Conservation (phyloP, 2,113 vertebrate species). For the Oreochromis aureus region DNA sequence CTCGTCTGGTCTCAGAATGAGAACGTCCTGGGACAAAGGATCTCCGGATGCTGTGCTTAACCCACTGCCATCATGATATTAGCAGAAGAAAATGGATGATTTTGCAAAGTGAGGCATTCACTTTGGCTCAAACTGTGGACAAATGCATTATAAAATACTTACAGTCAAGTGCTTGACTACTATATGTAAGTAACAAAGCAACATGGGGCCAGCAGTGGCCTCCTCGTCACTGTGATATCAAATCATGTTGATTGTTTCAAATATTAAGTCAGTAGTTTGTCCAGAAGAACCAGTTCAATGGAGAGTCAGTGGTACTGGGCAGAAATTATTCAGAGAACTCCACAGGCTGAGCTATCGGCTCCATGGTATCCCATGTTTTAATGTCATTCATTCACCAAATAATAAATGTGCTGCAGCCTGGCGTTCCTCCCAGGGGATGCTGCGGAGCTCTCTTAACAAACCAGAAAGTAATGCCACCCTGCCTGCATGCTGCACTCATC, state of each 20-base stretch:
- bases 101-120: neutral
- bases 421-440: neutral
- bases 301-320: neutral
- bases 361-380: neutral
- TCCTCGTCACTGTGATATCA: neutral
- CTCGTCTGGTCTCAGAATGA: neutral
- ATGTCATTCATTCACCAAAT: neutral
- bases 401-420: neutral
- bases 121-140: neutral
- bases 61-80: neutral
- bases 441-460: neutral
- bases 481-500: neutral
- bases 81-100: neutral
- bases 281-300: neutral
- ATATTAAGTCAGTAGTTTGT: neutral
- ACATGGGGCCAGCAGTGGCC: neutral
- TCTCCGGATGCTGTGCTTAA: neutral
- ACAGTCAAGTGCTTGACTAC: neutral
- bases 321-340: neutral
- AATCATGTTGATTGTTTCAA: neutral
- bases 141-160: rapidly evolving
- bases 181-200: neutral
- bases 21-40: neutral
- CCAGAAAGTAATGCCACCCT: neutral
- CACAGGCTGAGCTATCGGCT: rapidly evolving